Percentiles rank a stretch among this genome's conserved stretches.
Conservation (phyloP, 37 sponge, comb jelly and placozoan species). For the Agelas oroides region DNA sequence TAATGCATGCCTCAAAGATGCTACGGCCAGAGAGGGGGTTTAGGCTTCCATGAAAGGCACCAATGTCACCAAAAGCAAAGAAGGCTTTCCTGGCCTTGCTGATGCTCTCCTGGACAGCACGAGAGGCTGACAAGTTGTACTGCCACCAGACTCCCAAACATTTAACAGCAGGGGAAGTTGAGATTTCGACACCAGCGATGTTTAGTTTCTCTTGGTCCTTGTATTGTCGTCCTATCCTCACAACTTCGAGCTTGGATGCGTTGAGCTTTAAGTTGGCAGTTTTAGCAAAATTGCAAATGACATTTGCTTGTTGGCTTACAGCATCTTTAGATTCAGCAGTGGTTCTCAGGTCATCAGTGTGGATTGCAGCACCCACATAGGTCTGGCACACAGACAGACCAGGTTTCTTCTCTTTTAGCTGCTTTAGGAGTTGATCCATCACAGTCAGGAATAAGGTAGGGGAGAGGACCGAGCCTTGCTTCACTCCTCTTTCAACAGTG, state of each 20-base stretch:
- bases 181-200: no score
- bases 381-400: conserved; percentile 13
- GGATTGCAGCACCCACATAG: conserved; percentile 6
- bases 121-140: conserved; percentile 7
- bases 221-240: no score
- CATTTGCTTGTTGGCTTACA: not conserved
- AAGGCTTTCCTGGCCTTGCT: conserved; percentile 36
- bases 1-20: no score
- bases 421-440: conserved; percentile 11
- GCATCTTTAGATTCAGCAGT: not conserved
- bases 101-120: conserved; percentile 23
- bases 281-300: not conserved
- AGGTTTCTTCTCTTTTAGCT: not conserved
- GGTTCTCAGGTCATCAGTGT: conserved; percentile 27
- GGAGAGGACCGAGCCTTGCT: conserved; percentile 14
- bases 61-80: conserved; percentile 1
- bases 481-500: conserved; percentile 22
- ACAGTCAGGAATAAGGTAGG: conserved; percentile 8
- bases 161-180: not conserved
- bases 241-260: no score
- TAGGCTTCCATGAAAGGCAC: no score
- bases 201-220: no score
- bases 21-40: no score
- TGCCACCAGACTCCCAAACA: conserved; percentile 26
- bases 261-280: not conserved